Base-by-base conservation (phyloP, 37 sponge, comb jelly and placozoan genomes). In the Ephydatia muelleri region DNA sequence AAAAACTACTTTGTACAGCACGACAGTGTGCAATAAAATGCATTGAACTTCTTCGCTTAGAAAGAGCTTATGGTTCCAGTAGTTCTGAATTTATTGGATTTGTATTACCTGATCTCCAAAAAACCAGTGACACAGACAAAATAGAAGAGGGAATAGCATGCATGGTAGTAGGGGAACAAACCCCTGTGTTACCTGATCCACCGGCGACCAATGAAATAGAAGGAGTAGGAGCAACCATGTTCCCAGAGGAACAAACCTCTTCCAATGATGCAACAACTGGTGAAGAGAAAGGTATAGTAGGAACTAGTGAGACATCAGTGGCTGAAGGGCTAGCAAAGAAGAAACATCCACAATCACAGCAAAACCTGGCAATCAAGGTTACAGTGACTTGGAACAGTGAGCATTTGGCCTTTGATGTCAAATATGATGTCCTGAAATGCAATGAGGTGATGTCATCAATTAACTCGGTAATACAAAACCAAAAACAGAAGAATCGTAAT, bases 1-100 rank as follows among this genome's bases (percentile, higher is more conserved):
- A 57, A 57, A 57, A 57, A 57, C 57, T 57, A 57, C 57, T 57
- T 57, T 57, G 57, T 57, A 57, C 57, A 57, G 57, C 57, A 57
- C 57, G 19, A 57, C 57, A 57, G 57, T 57, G 57, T 57, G 57
- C 57, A 57, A 57, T 57, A 57, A 57, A 57, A 57, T 57, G 57
- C 57, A 57, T 57, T 57, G 57, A 57, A 57, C 57, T 57, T 57
- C 57, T 57, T 57, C 57, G 57, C 19, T 57, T 57, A 57, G 57
- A 57, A 57, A 57, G 57, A 57, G 57, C 57, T 57, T 57, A 57
- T 57, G 57, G 57, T 57, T 57, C 57, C 57, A 14, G 57, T 57
- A 57, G 57, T 57, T 57, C 57, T 57, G 57, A 57, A 57, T 57
- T 57, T 57, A 57, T 57, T 57, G 57, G 57, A 57, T 57, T 57